These are phyloP conservation scores for Limnodromus scolopaceus DNA, from an alignment of 2,797 vertebrate species.

Conservation along the genomic window DNA sequence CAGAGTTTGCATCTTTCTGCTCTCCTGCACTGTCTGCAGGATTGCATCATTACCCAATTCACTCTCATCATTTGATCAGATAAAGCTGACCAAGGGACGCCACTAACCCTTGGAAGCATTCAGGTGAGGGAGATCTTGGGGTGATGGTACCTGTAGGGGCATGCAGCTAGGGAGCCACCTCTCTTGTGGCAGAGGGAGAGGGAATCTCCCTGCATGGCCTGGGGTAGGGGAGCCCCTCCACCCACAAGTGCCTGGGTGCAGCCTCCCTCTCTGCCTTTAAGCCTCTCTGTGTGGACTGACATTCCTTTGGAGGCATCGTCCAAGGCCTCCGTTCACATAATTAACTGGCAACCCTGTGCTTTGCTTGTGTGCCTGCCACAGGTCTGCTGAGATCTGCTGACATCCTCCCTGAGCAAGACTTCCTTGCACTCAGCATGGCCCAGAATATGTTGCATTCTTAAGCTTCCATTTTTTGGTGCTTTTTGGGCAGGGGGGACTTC, in stretches of 20 bases:
- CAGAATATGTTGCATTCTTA: background rate
- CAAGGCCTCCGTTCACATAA: background rate
- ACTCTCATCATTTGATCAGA: background rate
- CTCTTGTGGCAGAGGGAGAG: background rate
- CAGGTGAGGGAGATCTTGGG: background rate
- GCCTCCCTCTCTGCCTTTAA: background rate
- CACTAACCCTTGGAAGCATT: background rate
- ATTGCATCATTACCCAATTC: background rate
- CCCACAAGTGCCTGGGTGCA: background rate
- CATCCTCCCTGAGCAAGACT: background rate
- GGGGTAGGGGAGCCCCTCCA: accelerated
- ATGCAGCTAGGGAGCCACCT: background rate
- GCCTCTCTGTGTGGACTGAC: background rate
- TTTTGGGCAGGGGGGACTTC: background rate
- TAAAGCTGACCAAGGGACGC: background rate
- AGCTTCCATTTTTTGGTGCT: background rate
- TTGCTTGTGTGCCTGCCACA: background rate
- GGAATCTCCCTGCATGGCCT: background rate
- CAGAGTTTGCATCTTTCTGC: background rate
- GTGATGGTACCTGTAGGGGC: accelerated
- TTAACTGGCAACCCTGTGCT: background rate
- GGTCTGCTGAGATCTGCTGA: background rate
- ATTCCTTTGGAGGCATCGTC: background rate
- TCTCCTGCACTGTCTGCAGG: background rate
- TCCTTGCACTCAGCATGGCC: background rate